A percentile compares a stretch with the other conserved stretches of the same genome.
These are phyloP conservation scores for Premnoplex brunnescens DNA, from an alignment of 2,797 vertebrate species.

Conservation along the genomic window DNA sequence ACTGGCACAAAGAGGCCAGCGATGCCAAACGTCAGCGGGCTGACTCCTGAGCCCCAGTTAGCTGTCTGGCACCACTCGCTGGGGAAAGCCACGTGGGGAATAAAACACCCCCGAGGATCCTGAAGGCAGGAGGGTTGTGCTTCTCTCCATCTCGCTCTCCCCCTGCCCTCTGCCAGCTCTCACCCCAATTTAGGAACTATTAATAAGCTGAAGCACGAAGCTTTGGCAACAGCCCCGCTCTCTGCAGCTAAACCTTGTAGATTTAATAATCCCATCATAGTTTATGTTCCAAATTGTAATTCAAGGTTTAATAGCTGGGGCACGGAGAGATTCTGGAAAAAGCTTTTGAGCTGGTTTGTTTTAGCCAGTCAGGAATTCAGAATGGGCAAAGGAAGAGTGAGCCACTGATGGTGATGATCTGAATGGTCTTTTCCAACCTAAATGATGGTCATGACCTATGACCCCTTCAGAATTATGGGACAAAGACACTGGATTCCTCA, in stretches of 20 bases:
- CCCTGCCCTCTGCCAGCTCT: conserved; percentile 57
- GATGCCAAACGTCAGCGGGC: conserved; percentile 65
- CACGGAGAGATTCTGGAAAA: neutral
- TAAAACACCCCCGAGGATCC: conserved; percentile 50
- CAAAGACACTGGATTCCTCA: neutral
- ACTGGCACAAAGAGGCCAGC: conserved; percentile 69
- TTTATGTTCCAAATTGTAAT: conserved; percentile 59
- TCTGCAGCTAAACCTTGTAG: conserved; percentile 57
- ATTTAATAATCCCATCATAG: conserved; percentile 69
- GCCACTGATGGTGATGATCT: neutral
- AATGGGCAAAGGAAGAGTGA: neutral
- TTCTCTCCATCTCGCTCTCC: neutral
- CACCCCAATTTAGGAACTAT: conserved; percentile 59
- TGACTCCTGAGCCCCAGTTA: conserved; percentile 55
- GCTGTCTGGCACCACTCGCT: conserved; percentile 44
- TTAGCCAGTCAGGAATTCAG: neutral
- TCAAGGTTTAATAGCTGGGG: conserved; percentile 52
- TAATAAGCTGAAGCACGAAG: conserved; percentile 50
- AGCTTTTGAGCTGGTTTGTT: conserved; percentile 1
- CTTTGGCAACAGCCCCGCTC: conserved; percentile 46
- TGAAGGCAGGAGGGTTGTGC: neutral
- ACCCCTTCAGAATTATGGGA: neutral
- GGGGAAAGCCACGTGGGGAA: conserved; percentile 60
- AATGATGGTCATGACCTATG: neutral
- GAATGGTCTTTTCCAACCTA: neutral